phyloP scores from a whole-genome alignment of 2,113 vertebrate genomes.

The Leptobrachium ailaonicum region DNA sequence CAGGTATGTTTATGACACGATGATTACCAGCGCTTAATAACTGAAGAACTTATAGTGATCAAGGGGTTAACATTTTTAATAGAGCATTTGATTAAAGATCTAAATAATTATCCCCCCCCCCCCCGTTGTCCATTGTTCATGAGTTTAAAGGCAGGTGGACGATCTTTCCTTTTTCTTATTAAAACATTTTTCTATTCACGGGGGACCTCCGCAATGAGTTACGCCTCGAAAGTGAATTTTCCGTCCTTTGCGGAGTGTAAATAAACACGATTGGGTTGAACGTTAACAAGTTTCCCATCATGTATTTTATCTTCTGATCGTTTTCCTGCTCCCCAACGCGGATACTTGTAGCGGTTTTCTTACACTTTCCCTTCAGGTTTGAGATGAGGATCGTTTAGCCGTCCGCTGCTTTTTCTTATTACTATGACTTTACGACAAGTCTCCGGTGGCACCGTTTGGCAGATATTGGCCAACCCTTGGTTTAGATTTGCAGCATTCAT shows the following conservation, averaged over 20 bases:
- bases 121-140: too few relatives aligned
- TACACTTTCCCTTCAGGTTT: neutral
- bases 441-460: neutral
- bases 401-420: neutral
- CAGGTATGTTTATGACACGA: too few relatives aligned
- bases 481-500: neutral
- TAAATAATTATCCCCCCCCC: too few relatives aligned
- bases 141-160: too few relatives aligned
- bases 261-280: neutral
- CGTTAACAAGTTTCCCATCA: constrained; percentile 4
- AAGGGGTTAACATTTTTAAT: too few relatives aligned
- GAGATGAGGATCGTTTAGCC: neutral
- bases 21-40: too few relatives aligned
- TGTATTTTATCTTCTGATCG: neutral
- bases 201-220: neutral
- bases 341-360: too few relatives aligned
- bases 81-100: too few relatives aligned
- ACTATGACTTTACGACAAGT: neutral
- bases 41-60: too few relatives aligned
- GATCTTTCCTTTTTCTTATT: too few relatives aligned
- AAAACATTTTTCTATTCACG: constrained; percentile 6
- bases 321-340: neutral
- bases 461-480: neutral
- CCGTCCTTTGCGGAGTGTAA: neutral
- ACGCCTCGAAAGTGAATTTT: constrained; percentile 22